phyloP scores from a whole-genome alignment of 2,113 vertebrate genomes.

The Mastomys natalensis region DNA sequence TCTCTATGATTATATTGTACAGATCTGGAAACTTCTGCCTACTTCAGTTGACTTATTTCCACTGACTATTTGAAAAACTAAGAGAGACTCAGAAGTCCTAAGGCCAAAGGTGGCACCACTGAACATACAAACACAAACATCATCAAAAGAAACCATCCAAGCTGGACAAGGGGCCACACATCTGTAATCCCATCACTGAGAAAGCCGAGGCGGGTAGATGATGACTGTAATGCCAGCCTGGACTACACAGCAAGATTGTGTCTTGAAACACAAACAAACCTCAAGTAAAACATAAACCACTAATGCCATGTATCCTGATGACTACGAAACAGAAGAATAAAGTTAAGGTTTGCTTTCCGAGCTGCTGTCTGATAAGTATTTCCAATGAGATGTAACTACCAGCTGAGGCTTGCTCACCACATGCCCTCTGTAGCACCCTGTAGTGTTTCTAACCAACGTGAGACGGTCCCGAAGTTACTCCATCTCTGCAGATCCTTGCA shows the following conservation, averaged over 20 bases:
- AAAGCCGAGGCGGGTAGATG: neutral
- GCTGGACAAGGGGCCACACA: neutral
- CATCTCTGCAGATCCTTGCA: accelerated
- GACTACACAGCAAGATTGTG: neutral
- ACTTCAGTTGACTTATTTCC: neutral
- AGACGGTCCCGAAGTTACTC: neutral
- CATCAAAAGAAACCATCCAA: neutral
- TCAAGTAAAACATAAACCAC: neutral
- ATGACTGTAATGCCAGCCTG: neutral
- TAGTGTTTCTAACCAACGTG: neutral
- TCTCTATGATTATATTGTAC: neutral
- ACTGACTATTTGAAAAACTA: constrained; percentile 48
- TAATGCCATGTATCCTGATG: neutral
- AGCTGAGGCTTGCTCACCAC: neutral
- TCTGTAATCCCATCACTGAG: neutral
- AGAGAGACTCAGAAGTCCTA: neutral
- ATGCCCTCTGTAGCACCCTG: neutral
- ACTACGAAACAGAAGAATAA: accelerated
- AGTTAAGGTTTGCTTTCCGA: neutral
- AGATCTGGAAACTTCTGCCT: neutral
- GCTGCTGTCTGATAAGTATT: too few relatives aligned
- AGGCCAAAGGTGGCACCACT: neutral
- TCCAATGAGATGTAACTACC: neutral
- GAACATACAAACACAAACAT: neutral
- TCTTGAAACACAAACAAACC: neutral